These are phyloP conservation scores for Neotragus pygmaeus DNA, from an alignment of 2,113 vertebrate genomes.

Conservation along the genomic window DNA sequence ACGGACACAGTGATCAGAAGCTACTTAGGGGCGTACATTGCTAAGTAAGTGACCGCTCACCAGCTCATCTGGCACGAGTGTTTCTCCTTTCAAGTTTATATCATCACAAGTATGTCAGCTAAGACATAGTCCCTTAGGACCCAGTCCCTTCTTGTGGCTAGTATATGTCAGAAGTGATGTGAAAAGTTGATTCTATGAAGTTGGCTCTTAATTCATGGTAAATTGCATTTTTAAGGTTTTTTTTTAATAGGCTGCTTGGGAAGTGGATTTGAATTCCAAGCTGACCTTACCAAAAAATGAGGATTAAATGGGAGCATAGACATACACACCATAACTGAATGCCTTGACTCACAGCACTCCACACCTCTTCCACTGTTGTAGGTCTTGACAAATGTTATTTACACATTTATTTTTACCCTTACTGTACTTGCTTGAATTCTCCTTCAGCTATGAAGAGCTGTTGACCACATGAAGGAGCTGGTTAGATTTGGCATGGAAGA, in stretches of 20 bases:
- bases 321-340: background rate
- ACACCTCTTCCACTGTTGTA: fast-evolving
- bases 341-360: background rate
- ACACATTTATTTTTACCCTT: background rate
- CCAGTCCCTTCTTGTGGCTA: background rate
- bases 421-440: background rate
- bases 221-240: background rate
- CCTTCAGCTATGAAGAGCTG: background rate
- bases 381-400: background rate
- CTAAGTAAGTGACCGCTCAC: slow-evolving; percentile 81
- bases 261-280: background rate
- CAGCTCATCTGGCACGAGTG: background rate
- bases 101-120: fast-evolving
- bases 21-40: slow-evolving; percentile 86
- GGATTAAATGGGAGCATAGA: background rate
- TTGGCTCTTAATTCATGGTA: background rate
- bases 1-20: slow-evolving; percentile 88
- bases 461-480: background rate
- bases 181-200: background rate
- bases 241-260: background rate
- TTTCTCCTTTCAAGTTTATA: background rate
- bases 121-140: background rate
- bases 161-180: background rate
- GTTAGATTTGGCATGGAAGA: background rate
- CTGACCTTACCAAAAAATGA: background rate